phyloP scores from a whole-genome alignment of 1,140 invertebrate species.

The Brachionus plicatilis region DNA sequence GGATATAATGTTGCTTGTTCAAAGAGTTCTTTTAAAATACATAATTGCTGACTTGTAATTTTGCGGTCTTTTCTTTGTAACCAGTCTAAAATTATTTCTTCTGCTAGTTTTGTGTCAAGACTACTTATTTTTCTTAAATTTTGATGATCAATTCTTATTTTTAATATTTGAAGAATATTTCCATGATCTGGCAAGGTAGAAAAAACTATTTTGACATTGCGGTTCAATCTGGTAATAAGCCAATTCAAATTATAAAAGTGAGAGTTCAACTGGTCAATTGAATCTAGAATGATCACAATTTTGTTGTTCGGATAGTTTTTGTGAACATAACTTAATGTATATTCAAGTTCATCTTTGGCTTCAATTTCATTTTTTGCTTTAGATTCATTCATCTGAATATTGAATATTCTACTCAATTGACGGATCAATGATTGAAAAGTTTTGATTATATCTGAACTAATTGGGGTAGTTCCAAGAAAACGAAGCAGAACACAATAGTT shows the following conservation, averaged over 20 bases:
- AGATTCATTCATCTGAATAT: background rate
- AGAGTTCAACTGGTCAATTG: slow-evolving; percentile 46
- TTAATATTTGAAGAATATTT: background rate
- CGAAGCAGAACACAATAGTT: background rate
- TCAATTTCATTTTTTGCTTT: background rate
- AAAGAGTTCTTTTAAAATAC: no score
- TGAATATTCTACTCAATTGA: background rate
- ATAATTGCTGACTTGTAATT: no score
- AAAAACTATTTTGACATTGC: slow-evolving; percentile 49
- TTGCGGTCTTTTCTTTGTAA: no score
- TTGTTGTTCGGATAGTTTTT: slow-evolving; percentile 42
- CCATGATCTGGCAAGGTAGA: slow-evolving; percentile 44
- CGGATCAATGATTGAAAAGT: background rate
- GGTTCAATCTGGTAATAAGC: slow-evolving; percentile 47
- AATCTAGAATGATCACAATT: slow-evolving; percentile 49
- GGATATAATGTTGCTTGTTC: no score
- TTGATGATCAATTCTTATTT: background rate
- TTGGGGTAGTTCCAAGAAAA: slow-evolving; percentile 3
- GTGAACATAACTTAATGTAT: background rate
- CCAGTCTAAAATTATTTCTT: no score
- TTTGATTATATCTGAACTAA: background rate
- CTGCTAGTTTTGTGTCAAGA: no score
- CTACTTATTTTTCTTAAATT: no score
- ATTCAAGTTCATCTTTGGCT: background rate
- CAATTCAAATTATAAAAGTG: slow-evolving; percentile 47